phyloP scores from a whole-genome alignment of 2,113 vertebrate genomes.

The Corythornis cristatus region DNA sequence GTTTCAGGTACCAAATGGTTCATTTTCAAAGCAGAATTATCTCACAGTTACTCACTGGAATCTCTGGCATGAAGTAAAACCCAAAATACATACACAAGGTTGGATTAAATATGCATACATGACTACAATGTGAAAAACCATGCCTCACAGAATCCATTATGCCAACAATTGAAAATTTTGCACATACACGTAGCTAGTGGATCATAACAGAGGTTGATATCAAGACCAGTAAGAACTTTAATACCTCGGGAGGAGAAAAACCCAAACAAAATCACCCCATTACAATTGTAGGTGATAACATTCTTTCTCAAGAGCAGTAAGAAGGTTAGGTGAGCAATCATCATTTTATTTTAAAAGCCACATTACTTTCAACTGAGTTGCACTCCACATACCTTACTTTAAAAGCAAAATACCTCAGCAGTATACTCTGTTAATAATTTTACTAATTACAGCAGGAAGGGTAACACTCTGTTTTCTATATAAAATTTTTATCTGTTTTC shows the following conservation, averaged over 20 bases:
- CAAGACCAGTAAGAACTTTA: neutral
- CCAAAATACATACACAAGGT: neutral
- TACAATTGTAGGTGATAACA: neutral
- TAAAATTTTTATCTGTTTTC: neutral
- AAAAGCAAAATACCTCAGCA: neutral
- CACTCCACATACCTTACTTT: neutral
- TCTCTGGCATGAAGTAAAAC: neutral
- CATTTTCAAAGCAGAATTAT: neutral
- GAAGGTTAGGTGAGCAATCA: neutral
- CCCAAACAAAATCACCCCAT: neutral
- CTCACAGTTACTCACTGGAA: neutral
- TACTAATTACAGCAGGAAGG: neutral
- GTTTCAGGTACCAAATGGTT: neutral
- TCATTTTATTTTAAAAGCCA: neutral
- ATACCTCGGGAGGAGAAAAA: neutral
- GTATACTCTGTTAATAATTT: neutral
- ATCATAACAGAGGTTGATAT: neutral
- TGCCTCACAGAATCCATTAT: neutral
- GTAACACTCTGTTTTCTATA: neutral
- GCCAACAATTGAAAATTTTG: neutral
- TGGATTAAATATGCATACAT: neutral
- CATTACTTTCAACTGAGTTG: neutral
- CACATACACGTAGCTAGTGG: neutral
- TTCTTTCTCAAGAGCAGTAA: neutral
- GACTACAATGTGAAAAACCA: neutral